Evolutionary conservation across 30 jellyfish, hydroid and myxozoan genomes (phyloP).

Genomic region (Pelagia noctiluca): DNA sequence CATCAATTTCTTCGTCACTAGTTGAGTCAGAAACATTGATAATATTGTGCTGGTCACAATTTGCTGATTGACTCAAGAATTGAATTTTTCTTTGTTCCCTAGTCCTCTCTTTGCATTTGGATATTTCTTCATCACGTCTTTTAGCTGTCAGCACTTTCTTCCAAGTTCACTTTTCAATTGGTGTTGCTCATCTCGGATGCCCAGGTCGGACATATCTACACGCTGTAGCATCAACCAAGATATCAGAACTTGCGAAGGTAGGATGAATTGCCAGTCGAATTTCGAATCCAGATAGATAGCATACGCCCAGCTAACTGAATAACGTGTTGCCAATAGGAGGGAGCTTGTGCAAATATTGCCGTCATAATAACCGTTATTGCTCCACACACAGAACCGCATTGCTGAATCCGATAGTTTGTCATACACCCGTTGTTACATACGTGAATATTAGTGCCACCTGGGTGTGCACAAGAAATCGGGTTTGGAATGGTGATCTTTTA

Average conservation of each 20-base stretch:
- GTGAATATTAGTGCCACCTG: slow-evolving; percentile 2
- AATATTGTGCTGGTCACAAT: not conserved
- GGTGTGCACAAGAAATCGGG: not conserved
- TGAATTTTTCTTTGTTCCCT: not conserved
- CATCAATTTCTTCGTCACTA: not conserved
- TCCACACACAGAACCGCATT: slow-evolving; percentile 4
- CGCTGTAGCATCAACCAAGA: slow-evolving; percentile 40
- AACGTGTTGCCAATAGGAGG: slow-evolving; percentile 20
- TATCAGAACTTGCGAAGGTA: slow-evolving; percentile 30
- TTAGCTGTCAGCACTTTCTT: not conserved
- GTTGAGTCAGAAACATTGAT: not conserved
- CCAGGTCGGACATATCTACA: slow-evolving; percentile 29
- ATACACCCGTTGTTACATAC: not conserved
- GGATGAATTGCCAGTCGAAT: slow-evolving; percentile 24
- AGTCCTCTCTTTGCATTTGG: slow-evolving; percentile 35
- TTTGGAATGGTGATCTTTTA: not conserved
- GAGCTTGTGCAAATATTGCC: not conserved
- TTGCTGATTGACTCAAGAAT: not conserved
- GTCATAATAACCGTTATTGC: slow-evolving; percentile 15
- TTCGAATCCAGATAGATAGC: slow-evolving; percentile 28
- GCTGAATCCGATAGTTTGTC: slow-evolving; percentile 21
- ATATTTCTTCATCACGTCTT: not conserved
- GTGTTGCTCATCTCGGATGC: slow-evolving; percentile 11
- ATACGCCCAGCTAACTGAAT: slow-evolving; percentile 1
- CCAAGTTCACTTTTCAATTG: not conserved